Conservation (phyloP, 2,797 vertebrate genomes). For the Fistularia tabacaria region DNA sequence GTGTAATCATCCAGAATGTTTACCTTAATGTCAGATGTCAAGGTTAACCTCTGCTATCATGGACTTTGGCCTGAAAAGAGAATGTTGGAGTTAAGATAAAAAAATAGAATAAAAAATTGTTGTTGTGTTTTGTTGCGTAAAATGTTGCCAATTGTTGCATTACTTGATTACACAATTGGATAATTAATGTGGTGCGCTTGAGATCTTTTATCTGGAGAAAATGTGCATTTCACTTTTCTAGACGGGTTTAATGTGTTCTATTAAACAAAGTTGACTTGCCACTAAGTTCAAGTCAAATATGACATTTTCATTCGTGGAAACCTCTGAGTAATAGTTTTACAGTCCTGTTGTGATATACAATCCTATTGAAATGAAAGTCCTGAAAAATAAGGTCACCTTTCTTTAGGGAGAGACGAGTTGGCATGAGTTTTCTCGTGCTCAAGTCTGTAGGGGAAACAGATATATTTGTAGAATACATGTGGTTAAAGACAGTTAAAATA, state of each 20-base stretch:
- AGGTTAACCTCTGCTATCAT: slow-evolving; percentile 52
- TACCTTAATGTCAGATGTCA: slow-evolving; percentile 69
- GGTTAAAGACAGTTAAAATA: not conserved
- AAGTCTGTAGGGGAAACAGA: slow-evolving; percentile 52
- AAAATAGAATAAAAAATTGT: too few species aligned
- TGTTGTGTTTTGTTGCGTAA: too few species aligned
- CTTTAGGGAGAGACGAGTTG: slow-evolving; percentile 48
- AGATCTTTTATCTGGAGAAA: too few species aligned
- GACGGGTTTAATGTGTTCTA: too few species aligned
- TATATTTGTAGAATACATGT: not conserved
- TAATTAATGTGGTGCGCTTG: too few species aligned
- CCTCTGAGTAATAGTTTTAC: too few species aligned
- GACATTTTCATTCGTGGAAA: too few species aligned
- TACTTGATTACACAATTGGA: too few species aligned
- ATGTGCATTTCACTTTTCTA: not conserved
- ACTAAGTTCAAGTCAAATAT: too few species aligned
- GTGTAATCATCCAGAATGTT: slow-evolving; percentile 15
- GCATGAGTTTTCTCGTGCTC: slow-evolving; percentile 64
- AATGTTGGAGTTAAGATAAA: slow-evolving; percentile 6
- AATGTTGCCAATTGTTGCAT: too few species aligned
- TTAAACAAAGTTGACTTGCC: too few species aligned
- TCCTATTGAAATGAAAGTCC: slow-evolving; percentile 4
- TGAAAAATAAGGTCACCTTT: slow-evolving; percentile 61
- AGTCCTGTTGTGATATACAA: too few species aligned
- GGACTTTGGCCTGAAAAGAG: slow-evolving; percentile 62